Evolutionary conservation across 1,140 invertebrate species (phyloP).

Genomic region (Danaus melanippus): DNA sequence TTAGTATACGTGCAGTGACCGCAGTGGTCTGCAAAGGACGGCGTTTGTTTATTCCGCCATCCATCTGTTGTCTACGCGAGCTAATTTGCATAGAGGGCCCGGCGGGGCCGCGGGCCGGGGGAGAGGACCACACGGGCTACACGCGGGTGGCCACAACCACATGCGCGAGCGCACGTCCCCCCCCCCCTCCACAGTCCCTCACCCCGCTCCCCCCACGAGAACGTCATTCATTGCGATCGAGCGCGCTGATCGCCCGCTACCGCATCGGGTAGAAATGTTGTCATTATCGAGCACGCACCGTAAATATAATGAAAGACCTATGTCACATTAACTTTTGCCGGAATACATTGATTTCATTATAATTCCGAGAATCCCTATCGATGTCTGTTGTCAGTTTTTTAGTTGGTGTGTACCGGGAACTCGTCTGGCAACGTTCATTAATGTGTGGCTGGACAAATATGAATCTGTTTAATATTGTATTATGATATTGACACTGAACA

Average conservation of each 20-base stretch:
- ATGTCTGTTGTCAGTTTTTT: slow-evolving; percentile 5
- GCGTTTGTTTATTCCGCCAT: slow-evolving; percentile 68
- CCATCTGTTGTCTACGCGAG: slow-evolving; percentile 69
- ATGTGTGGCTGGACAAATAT: too few relatives aligned
- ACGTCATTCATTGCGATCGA: slow-evolving; percentile 68
- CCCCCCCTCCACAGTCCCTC: slow-evolving; percentile 13
- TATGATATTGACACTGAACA: too few relatives aligned
- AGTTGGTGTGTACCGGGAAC: slow-evolving; percentile 10
- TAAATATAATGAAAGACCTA: slow-evolving; percentile 45
- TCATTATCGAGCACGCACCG: slow-evolving; percentile 60
- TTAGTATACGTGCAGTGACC: slow-evolving; percentile 14
- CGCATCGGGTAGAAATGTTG: slow-evolving; percentile 62
- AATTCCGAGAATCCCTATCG: slow-evolving; percentile 19
- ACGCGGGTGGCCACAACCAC: slow-evolving; percentile 65
- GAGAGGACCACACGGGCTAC: slow-evolving; percentile 58
- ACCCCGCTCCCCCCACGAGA: slow-evolving; percentile 31
- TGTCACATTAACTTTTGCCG: slow-evolving; percentile 30
- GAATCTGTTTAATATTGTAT: too few relatives aligned
- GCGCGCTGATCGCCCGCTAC: slow-evolving; percentile 53
- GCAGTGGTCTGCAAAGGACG: slow-evolving; percentile 49
- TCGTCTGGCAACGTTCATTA: too few relatives aligned
- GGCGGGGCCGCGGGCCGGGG: slow-evolving; percentile 33
- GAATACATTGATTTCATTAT: slow-evolving; percentile 31
- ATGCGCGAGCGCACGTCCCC: slow-evolving; percentile 53
- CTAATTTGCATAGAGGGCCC: slow-evolving; percentile 69